These are phyloP conservation scores for Mesorhabditis sp. DNA, from an alignment of 2,888 invertebrate species.

Conservation along the genomic window DNA sequence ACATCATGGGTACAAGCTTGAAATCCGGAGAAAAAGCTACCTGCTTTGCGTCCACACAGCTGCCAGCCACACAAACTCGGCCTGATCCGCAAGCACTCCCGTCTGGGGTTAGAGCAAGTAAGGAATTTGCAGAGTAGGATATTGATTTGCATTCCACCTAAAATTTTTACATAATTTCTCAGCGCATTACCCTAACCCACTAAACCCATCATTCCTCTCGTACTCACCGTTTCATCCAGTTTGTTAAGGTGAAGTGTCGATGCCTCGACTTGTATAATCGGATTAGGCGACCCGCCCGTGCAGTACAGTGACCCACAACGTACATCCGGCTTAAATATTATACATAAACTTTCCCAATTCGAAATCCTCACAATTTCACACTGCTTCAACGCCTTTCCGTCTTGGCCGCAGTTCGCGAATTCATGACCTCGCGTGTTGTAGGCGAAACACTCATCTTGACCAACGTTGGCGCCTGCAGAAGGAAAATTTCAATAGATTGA, in stretches of 20 bases:
- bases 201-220: too few species aligned
- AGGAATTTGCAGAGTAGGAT: constrained; percentile 19
- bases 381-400: too few species aligned
- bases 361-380: constrained; percentile 23
- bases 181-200: constrained; percentile 62
- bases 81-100: constrained; percentile 47
- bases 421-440: constrained; percentile 90
- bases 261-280: constrained; percentile 58
- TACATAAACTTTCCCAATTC: constrained; percentile 15
- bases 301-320: constrained; percentile 92
- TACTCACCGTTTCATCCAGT: too few species aligned
- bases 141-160: constrained; percentile 39
- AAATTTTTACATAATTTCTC: constrained; percentile 73
- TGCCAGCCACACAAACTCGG: constrained; percentile 35
- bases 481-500: background rate
- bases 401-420: constrained; percentile 84
- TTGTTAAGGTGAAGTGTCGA: too few species aligned
- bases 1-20: constrained; percentile 10
- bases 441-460: constrained; percentile 83
- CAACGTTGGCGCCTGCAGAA: constrained; percentile 67
- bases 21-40: too few species aligned
- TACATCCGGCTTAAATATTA: constrained; percentile 66
- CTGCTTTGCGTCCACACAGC: constrained; percentile 34
- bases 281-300: constrained; percentile 73
- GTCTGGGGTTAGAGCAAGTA: constrained; percentile 37